These are phyloP conservation scores for Amphipyra tragopoginis DNA, from an alignment of 2,888 invertebrate species.

Conservation along the genomic window DNA sequence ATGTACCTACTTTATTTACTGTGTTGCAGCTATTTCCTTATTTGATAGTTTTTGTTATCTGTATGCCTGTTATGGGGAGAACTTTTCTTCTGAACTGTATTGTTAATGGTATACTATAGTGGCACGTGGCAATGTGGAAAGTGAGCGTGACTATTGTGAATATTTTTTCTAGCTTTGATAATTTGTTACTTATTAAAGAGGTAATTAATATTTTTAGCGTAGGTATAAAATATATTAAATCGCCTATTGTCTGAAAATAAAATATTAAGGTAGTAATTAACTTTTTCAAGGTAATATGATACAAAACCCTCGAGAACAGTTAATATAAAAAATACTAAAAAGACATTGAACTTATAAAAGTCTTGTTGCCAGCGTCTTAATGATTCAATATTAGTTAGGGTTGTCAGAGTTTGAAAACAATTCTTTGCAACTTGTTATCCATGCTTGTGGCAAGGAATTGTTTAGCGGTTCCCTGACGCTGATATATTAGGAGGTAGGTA, in stretches of 20 bases:
- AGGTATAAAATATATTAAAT: not conserved
- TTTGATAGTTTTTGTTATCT: slow-evolving; percentile 28
- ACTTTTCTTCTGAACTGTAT: too few relatives aligned
- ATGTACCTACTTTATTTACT: slow-evolving; percentile 49
- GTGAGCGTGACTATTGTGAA: too few relatives aligned
- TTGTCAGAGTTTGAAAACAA: not conserved
- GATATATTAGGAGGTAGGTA: too few relatives aligned
- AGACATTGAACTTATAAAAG: slow-evolving; percentile 32
- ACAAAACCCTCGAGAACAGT: slow-evolving; percentile 21
- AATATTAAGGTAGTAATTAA: slow-evolving; percentile 13
- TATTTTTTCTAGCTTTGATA: too few relatives aligned
- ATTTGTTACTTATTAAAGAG: too few relatives aligned
- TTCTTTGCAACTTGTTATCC: not conserved
- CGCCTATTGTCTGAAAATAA: not conserved
- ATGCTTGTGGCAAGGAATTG: too few relatives aligned
- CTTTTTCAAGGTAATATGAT: slow-evolving; percentile 20
- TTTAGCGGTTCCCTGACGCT: too few relatives aligned
- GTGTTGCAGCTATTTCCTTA: slow-evolving; percentile 45
- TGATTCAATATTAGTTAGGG: slow-evolving; percentile 25
- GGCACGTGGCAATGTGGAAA: too few relatives aligned
- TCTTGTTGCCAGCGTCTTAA: slow-evolving; percentile 29
- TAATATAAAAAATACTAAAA: slow-evolving; percentile 35
- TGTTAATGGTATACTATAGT: too few relatives aligned
- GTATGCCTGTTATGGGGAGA: slow-evolving; percentile 14
- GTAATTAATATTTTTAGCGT: not conserved